Evolutionary conservation across 2,797 vertebrate species (phyloP).

Genomic region (Hemitrygon akajei): DNA sequence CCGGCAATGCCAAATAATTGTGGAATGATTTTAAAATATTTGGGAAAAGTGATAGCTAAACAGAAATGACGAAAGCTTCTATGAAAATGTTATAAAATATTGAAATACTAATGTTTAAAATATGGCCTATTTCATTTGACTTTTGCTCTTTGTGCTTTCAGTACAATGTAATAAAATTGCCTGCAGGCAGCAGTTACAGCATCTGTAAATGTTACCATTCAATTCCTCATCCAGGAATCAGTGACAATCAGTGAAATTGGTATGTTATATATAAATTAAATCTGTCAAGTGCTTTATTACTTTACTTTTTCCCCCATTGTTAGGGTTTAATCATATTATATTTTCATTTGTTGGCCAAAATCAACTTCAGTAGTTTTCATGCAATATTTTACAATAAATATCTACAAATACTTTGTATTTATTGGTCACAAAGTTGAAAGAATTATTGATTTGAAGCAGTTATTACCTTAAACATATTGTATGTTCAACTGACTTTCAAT

Average conservation of each 20-base stretch:
- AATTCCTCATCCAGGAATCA: not conserved
- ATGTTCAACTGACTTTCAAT: not conserved
- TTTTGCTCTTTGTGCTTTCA: not conserved
- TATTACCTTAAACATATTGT: constrained; percentile 2
- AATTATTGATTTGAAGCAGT: too few species aligned
- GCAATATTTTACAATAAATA: not conserved
- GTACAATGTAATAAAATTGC: not conserved
- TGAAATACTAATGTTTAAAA: not conserved
- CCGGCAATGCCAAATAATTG: too few species aligned
- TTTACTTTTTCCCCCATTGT: too few species aligned
- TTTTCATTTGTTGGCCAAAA: not conserved
- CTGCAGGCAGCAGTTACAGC: too few species aligned
- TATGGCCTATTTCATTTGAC: not conserved
- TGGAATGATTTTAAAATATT: not conserved
- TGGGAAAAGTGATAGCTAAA: not conserved
- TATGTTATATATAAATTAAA: not conserved
- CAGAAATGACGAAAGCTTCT: not conserved
- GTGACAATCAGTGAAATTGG: not conserved
- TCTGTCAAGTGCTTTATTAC: not conserved
- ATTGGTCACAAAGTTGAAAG: too few species aligned
- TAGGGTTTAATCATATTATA: not conserved
- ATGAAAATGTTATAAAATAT: not conserved
- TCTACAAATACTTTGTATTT: too few species aligned
- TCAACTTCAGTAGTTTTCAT: not conserved
- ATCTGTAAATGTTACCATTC: too few species aligned